phyloP scores from a whole-genome alignment of 1,140 invertebrate species.

The Paraescarpia echinospica region DNA sequence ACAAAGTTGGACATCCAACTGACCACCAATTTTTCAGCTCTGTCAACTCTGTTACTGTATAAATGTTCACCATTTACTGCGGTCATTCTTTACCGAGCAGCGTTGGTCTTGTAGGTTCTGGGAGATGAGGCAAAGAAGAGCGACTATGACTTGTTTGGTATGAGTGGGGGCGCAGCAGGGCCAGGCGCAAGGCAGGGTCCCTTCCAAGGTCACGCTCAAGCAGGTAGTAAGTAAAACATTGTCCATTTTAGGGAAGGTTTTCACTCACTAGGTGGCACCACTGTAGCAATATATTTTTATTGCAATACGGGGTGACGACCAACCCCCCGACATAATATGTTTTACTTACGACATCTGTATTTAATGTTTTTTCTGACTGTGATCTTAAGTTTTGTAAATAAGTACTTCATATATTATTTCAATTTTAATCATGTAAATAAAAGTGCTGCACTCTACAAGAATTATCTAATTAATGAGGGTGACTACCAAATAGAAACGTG shows the following conservation, averaged over 20 bases:
- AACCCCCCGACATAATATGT: neutral
- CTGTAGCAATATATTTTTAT: neutral
- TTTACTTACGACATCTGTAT: neutral
- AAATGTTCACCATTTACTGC: too few species aligned
- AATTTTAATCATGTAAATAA: neutral
- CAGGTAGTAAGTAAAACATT: neutral
- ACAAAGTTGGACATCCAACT: too few species aligned
- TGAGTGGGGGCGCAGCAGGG: conserved; percentile 67
- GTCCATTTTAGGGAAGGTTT: too few species aligned
- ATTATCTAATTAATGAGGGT: neutral
- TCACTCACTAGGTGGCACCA: neutral
- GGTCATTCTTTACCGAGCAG: too few species aligned
- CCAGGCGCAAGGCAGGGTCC: conserved; percentile 40
- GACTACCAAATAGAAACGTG: neutral
- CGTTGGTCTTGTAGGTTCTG: conserved; percentile 67
- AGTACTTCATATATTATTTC: too few species aligned
- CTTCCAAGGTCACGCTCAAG: neutral
- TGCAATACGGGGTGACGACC: too few species aligned
- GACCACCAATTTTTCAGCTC: too few species aligned
- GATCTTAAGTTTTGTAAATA: too few species aligned
- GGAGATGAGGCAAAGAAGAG: conserved; percentile 89
- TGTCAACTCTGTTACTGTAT: too few species aligned
- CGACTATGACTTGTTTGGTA: conserved; percentile 92
- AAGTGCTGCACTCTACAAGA: neutral
- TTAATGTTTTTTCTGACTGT: neutral